A percentile compares a stretch with the other conserved stretches of the same genome.
phyloP scores from a whole-genome alignment of 2,113 vertebrate species.

The Epinephelus moara region DNA sequence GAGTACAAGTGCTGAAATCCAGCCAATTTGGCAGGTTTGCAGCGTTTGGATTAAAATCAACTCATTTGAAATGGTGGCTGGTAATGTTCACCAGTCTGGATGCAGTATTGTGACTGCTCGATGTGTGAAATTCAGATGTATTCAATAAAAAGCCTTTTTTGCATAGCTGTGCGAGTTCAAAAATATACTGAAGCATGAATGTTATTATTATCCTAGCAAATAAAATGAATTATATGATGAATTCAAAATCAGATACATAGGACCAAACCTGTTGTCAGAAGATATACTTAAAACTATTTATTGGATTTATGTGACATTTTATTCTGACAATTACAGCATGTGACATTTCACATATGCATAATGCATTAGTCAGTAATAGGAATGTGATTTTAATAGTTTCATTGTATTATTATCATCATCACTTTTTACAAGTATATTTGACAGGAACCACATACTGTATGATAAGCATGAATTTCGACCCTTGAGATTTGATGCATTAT shows the following conservation, averaged over 20 bases:
- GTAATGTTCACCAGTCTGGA: background rate
- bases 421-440: too few species aligned
- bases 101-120: slow-evolving; percentile 10
- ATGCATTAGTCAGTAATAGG: background rate
- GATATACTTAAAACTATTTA: background rate
- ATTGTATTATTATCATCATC: background rate
- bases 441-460: too few species aligned
- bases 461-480: too few species aligned
- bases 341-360: background rate
- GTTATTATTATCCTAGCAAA: slow-evolving; percentile 2
- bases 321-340: background rate
- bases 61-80: slow-evolving; percentile 25
- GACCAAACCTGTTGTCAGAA: slow-evolving; percentile 5
- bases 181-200: slow-evolving; percentile 5
- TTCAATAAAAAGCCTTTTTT: slow-evolving; percentile 7
- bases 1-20: slow-evolving; percentile 33
- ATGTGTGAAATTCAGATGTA: slow-evolving; percentile 10
- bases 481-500: too few species aligned
- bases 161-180: background rate
- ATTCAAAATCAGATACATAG: background rate
- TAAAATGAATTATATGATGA: slow-evolving; percentile 8
- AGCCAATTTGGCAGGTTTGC: slow-evolving; percentile 42
- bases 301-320: background rate
- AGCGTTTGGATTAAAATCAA: slow-evolving; percentile 29
- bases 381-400: background rate